Conservation (phyloP, 2,113 vertebrate species). For the Larimichthys polyactis region DNA sequence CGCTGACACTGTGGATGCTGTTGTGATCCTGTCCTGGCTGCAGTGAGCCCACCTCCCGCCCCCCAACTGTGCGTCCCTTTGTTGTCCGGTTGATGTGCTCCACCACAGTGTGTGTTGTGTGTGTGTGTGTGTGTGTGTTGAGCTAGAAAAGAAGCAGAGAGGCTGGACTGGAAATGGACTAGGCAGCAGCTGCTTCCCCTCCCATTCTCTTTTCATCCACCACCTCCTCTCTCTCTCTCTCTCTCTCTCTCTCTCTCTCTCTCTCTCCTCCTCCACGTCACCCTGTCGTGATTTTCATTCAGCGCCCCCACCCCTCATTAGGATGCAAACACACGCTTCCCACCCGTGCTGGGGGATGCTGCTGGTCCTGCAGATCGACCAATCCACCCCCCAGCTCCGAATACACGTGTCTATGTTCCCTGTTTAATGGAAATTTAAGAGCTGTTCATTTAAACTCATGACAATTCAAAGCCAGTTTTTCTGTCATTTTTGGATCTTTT, state of each 20-base stretch:
- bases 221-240: slow-evolving; percentile 42
- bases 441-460: background rate
- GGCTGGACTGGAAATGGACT: slow-evolving; percentile 57
- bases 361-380: slow-evolving; percentile 14
- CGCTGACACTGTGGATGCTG: slow-evolving; percentile 25
- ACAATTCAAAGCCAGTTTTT: background rate
- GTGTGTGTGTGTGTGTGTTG: slow-evolving; percentile 15
- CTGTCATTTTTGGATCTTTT: background rate
- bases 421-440: background rate
- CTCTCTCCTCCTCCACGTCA: slow-evolving; percentile 67
- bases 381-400: background rate
- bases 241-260: slow-evolving; percentile 27
- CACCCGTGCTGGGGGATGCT: slow-evolving; percentile 56
- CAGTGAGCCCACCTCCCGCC: slow-evolving; percentile 15
- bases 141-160: slow-evolving; percentile 43
- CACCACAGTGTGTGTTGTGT: slow-evolving; percentile 31
- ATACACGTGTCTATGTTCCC: slow-evolving; percentile 7
- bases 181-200: slow-evolving; percentile 84
- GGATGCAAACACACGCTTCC: slow-evolving; percentile 85
- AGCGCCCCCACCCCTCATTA: slow-evolving; percentile 81
- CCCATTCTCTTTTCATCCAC: slow-evolving; percentile 59
- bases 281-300: slow-evolving; percentile 76
- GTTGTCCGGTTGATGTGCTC: slow-evolving; percentile 77
- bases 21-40: slow-evolving; percentile 33
- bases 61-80: slow-evolving; percentile 78